phyloP scores from a whole-genome alignment of 2,888 invertebrate species.

The Leucophenga montana region DNA sequence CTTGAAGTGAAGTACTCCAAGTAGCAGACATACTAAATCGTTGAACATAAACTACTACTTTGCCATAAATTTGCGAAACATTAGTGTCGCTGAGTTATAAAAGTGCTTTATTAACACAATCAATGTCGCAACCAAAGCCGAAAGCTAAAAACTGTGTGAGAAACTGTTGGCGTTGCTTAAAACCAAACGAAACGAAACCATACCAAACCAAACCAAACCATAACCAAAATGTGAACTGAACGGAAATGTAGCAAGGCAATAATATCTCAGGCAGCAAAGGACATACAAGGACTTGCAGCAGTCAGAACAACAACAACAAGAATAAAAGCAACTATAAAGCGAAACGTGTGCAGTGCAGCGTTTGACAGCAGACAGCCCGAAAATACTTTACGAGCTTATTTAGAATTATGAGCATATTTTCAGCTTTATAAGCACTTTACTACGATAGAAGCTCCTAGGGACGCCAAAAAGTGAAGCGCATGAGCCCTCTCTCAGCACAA shows the following conservation, averaged over 20 bases:
- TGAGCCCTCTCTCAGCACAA: neutral
- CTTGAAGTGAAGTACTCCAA: neutral
- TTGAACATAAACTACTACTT: slow-evolving; percentile 21
- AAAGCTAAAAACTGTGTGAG: neutral
- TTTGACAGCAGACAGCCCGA: slow-evolving; percentile 19
- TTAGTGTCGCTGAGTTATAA: slow-evolving; percentile 21
- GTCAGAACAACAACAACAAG: neutral
- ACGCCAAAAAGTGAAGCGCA: slow-evolving; percentile 44
- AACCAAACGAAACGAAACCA: neutral
- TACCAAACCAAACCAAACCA: slow-evolving; percentile 2
- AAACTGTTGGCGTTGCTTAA: slow-evolving; percentile 10
- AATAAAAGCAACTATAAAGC: neutral
- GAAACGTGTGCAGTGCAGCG: slow-evolving; percentile 17
- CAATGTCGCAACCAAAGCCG: slow-evolving; percentile 3
- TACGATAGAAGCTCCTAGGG: slow-evolving; percentile 44
- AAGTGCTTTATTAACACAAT: slow-evolving; percentile 27
- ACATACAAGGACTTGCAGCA: neutral
- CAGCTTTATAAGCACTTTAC: slow-evolving; percentile 43
- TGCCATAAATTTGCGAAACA: slow-evolving; percentile 23
- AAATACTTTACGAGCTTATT: slow-evolving; percentile 52
- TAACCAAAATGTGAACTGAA: neutral
- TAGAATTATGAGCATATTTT: slow-evolving; percentile 56
- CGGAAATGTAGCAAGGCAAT: neutral
- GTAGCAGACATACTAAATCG: neutral
- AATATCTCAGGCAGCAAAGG: neutral